Percentiles rank a stretch among this genome's conserved stretches.
Evolutionary conservation across 2,888 invertebrate genomes (phyloP).

Genomic region (Drosophila lutescens): DNA sequence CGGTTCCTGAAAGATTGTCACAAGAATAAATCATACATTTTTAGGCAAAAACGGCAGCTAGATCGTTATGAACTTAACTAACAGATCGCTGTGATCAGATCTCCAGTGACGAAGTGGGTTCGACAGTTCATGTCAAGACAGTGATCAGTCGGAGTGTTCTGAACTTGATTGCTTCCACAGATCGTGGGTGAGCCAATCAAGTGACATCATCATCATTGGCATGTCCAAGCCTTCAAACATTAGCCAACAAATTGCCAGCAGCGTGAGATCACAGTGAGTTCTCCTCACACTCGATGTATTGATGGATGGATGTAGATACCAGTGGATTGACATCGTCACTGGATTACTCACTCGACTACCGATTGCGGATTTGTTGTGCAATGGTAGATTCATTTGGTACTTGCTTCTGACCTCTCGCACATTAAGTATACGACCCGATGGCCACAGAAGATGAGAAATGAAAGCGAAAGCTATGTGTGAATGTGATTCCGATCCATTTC

Average conservation of each 20-base stretch:
- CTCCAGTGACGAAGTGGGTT: slow-evolving; percentile 11
- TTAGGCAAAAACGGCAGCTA: no score
- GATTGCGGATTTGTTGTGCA: slow-evolving; percentile 6
- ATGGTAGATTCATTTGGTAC: background rate
- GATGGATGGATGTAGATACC: slow-evolving; percentile 16
- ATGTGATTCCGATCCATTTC: slow-evolving; percentile 10
- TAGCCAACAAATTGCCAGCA: slow-evolving; percentile 15
- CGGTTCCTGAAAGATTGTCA: no score
- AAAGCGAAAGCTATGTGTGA: slow-evolving; percentile 13
- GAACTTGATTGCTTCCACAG: slow-evolving; percentile 3
- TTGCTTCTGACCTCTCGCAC: background rate
- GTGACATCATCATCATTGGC: slow-evolving; percentile 31
- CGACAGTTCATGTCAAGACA: slow-evolving; percentile 22
- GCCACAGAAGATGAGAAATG: slow-evolving; percentile 8
- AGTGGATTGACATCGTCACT: slow-evolving; percentile 13
- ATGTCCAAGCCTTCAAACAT: slow-evolving; percentile 16
- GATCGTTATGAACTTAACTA: background rate
- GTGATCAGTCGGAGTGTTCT: slow-evolving; percentile 21
- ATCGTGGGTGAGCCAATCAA: slow-evolving; percentile 30
- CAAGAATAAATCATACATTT: background rate
- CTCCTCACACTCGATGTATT: slow-evolving; percentile 5
- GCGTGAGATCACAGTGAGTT: slow-evolving; percentile 25
- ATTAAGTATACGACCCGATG: slow-evolving; percentile 20
- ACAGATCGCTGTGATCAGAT: background rate
- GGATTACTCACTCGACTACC: slow-evolving; percentile 27